Percentiles rank a stretch among this genome's conserved stretches.
Conservation (phyloP, 1,140 invertebrate genomes). For the Tetraneura akinire region DNA sequence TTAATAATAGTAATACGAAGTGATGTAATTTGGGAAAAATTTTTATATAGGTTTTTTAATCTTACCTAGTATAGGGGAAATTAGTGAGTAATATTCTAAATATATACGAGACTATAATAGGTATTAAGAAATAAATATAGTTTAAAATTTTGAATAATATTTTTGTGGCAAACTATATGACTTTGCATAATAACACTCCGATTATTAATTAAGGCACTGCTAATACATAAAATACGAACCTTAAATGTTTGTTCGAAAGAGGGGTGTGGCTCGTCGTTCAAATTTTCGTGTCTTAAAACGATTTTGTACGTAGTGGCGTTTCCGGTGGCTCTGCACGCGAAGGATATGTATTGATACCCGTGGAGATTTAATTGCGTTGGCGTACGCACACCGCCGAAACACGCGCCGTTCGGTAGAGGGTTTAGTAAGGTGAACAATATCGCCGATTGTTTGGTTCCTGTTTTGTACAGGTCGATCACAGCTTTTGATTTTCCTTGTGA, state of each 20-base stretch:
- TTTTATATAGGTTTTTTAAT: too few species aligned
- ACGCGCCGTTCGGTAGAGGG: conserved; percentile 71
- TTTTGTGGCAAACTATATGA: too few species aligned
- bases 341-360: conserved; percentile 61
- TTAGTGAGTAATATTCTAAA: too few species aligned
- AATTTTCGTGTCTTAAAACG: conserved; percentile 65
- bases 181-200: too few species aligned
- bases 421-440: conserved; percentile 70
- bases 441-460: conserved; percentile 62
- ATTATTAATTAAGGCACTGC: too few species aligned
- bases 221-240: conserved; percentile 59
- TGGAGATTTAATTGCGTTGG: conserved; percentile 61
- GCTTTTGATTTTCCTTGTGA: conserved; percentile 70
- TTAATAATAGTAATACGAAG: too few species aligned
- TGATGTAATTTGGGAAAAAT: too few species aligned
- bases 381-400: conserved; percentile 68
- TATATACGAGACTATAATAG: too few species aligned
- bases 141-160: too few species aligned
- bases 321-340: conserved; percentile 66
- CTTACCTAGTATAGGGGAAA: too few species aligned
- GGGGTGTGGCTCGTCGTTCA: conserved; percentile 62
- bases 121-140: too few species aligned
- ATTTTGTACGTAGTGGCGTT: conserved; percentile 63
- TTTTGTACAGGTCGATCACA: conserved; percentile 64
- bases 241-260: conserved; percentile 70